Base-by-base conservation (phyloP, 2,888 invertebrate species). In the Diadromus collaris region DNA sequence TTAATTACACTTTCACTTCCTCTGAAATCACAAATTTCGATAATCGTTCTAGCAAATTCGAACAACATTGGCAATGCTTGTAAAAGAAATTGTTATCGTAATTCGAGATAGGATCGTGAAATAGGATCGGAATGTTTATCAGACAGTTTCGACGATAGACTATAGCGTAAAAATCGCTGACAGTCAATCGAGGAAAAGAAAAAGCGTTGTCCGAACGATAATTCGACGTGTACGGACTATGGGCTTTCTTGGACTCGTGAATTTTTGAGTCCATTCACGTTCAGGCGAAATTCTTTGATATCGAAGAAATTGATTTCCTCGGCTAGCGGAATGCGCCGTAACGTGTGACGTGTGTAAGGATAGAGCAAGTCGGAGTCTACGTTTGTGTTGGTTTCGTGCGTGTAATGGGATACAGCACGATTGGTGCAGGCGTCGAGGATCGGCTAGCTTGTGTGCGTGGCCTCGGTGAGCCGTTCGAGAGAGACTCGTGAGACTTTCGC, bases 401-500 rank as follows among this genome's bases (percentile, higher is more conserved):
- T 27, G 46, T 41, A 46, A 10, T 32, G 21, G n/a, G 16, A 44
- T 13, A 46, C 32, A n/a, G 21, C 21, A 6, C 21, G 16, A 21
- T 24, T 46, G 13, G 21, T 48, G 34, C 48, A 60, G 29, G 70
- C 60, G 60, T 21, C n/a, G 46, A 48, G 58, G 48, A 24, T 34
- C 44, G 32, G 24, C 21, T 2, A 4, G 16, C 19, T 10, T 32
- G 46, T 70, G 24, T 51, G 51, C 51, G 61, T 51, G 51, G 24
- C 61, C 34, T 34, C 61, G 27, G n/a, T 19, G 63, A 7, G 56
- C 48, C 34, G 38, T 29, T 48, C 41, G 48, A 68, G 44, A 29
- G 65, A 78, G 69, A 65, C 69, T 60, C 73, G 70, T 70, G 76
- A 74, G 79, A 77, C 79, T 80, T 74, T 76, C 76, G 76, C 79